Percentiles rank a stretch among this genome's conserved stretches.
phyloP scores from a whole-genome alignment of 2,797 vertebrate genomes.

The Microhierax caerulescens region DNA sequence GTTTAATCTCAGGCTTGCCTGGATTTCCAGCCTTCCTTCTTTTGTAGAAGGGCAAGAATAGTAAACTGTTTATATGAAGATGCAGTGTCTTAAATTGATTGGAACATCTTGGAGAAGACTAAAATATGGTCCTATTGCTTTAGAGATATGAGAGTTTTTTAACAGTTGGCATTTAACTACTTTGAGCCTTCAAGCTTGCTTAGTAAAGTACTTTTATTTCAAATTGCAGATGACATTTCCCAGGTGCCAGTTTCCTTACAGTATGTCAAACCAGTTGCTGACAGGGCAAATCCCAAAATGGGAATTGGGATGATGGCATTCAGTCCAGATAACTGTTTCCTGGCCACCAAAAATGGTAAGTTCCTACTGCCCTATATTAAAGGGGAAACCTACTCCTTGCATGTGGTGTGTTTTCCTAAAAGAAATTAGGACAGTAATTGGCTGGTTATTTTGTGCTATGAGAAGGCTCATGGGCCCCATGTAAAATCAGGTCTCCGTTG shows the following conservation, averaged over 20 bases:
- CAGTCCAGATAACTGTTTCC: slow-evolving; percentile 90
- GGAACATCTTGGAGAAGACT: neutral
- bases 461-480: neutral
- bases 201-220: neutral
- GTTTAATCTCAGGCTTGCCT: neutral
- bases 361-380: neutral
- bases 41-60: neutral
- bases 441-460: neutral
- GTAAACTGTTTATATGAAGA: neutral
- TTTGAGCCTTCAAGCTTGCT: neutral
- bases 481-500: neutral
- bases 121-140: neutral
- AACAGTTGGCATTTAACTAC: neutral
- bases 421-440: neutral
- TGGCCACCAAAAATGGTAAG: slow-evolving; percentile 92
- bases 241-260: slow-evolving; percentile 83
- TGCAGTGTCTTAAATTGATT: neutral
- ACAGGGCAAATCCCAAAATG: slow-evolving; percentile 93
- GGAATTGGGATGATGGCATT: slow-evolving; percentile 89
- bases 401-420: neutral
- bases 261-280: slow-evolving; percentile 84
- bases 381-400: neutral
- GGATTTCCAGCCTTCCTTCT: neutral
- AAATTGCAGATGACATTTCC: slow-evolving; percentile 85
- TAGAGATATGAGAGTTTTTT: neutral